Conservation (phyloP, 1,140 invertebrate species). For the Mercenaria mercenaria region DNA sequence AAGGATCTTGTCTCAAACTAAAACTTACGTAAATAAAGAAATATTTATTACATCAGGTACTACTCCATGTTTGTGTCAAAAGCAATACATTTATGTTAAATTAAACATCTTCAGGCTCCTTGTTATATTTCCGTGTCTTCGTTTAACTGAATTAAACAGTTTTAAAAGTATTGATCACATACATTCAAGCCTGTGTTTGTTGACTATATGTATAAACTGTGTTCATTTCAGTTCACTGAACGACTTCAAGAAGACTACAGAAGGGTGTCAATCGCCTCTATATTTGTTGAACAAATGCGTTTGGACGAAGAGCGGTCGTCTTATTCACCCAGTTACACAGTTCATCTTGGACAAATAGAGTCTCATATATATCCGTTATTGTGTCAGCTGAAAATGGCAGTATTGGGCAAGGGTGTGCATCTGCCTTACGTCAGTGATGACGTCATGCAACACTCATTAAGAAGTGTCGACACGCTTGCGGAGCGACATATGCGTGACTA, state of each 20-base stretch:
- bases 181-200: no score
- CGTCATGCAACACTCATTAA: not conserved
- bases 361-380: constrained; percentile 22
- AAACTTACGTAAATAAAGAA: no score
- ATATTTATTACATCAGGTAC: no score
- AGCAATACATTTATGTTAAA: no score
- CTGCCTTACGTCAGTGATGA: constrained; percentile 14
- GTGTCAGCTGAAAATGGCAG: constrained; percentile 28
- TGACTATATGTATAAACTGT: no score
- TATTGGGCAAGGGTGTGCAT: not conserved
- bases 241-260: constrained; percentile 29
- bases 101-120: no score
- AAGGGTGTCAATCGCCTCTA: not conserved
- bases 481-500: constrained; percentile 6
- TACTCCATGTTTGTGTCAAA: no score
- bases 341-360: constrained; percentile 3
- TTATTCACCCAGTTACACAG: not conserved
- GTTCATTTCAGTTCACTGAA: constrained; percentile 17
- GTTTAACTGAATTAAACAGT: no score
- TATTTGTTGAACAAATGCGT: constrained; percentile 30
- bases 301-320: not conserved
- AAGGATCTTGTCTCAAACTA: no score
- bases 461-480: not conserved
- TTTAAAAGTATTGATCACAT: no score
- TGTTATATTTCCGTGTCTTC: no score